Base-by-base conservation (phyloP, 2,888 invertebrate species). In the Archaeoteleia sp. region DNA sequence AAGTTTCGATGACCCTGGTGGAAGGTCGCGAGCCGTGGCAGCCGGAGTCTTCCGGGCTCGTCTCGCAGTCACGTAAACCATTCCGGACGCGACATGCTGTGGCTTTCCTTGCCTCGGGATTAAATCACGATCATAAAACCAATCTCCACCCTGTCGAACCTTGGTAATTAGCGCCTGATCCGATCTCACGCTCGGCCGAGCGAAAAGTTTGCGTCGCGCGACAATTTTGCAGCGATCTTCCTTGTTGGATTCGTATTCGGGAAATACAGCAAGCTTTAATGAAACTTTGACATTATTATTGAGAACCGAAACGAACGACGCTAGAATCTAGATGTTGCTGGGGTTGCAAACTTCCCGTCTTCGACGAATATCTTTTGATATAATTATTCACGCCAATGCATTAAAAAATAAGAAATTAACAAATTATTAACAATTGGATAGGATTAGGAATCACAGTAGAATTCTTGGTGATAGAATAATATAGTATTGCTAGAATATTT, bases 91-190 rank as follows among this genome's bases (percentile, higher is more conserved):
- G 55, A 54, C 61, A 35, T 45, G 46, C 43, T 29, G 43, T 46
- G 62, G 51, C 48, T 57, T 30, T 57, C 39, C 45, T 58, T 17
- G 62, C 29, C 40, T 20, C 42, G 8, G 49, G 63, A 70, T 67
- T 62, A 63, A 67, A 67, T 60, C 63, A 46, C 45, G 63, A 67
- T 70, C 67, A 63, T 70, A 67, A 70, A 70, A 70, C 62, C 66
- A 67, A 70, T 63, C 66, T 70, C 60, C 49, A 43, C 45, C 53
- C 55, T 32, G 58, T 67, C 70, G 73, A 53, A 70, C 48, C 62
- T 61, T 54, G 75, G 70, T 77, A 77, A 78, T 79, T 77, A 77
- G 77, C 75, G 73, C 74, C 72, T 71, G 78, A 79, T 78, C 76
- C 74, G 75, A 79, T 79, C 75, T 74, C 67, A 57, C 57, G 72